A percentile compares a stretch with the other conserved stretches of the same genome.
These are phyloP conservation scores for Anas platyrhynchos DNA, from an alignment of 2,113 vertebrate species.

Conservation along the genomic window DNA sequence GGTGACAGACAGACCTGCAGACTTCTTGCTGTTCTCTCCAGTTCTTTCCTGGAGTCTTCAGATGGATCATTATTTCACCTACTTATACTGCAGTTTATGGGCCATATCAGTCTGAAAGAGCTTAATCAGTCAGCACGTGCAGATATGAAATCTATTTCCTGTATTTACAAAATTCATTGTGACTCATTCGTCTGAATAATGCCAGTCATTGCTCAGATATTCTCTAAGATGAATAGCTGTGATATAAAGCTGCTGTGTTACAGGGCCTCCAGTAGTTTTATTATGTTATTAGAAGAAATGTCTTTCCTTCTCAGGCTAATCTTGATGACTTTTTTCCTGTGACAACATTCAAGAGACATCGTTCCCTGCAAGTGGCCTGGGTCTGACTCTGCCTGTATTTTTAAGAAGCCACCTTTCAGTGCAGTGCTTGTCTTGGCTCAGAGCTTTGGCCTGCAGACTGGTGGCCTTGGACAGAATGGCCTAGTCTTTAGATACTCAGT, in stretches of 20 bases:
- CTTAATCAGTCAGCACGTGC: not conserved
- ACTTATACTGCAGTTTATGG: not conserved
- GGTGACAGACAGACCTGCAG: not conserved
- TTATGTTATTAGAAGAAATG: not conserved
- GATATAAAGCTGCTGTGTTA: not conserved
- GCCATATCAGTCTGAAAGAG: not conserved
- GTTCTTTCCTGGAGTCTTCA: not conserved
- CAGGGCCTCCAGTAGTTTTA: not conserved
- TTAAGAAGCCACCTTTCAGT: not conserved
- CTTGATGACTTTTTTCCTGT: not conserved
- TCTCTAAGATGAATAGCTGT: not conserved
- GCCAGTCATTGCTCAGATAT: not conserved
- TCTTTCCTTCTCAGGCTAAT: not conserved
- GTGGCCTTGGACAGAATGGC: not conserved
- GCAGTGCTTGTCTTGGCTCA: not conserved
- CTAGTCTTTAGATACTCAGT: not conserved
- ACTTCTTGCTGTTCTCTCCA: not conserved
- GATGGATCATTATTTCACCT: not conserved
- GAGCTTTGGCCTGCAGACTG: not conserved
- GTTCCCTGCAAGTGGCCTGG: not conserved
- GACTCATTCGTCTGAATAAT: slow-evolving; percentile 15
- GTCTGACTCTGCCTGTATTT: not conserved
- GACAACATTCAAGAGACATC: not conserved
- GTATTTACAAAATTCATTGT: slow-evolving; percentile 32
- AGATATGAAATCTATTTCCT: slow-evolving; percentile 30